Evolutionary conservation across 2,113 vertebrate species (phyloP), one percentile per base, ranked within the genome.

Genomic region (Scalopus aquaticus): DNA sequence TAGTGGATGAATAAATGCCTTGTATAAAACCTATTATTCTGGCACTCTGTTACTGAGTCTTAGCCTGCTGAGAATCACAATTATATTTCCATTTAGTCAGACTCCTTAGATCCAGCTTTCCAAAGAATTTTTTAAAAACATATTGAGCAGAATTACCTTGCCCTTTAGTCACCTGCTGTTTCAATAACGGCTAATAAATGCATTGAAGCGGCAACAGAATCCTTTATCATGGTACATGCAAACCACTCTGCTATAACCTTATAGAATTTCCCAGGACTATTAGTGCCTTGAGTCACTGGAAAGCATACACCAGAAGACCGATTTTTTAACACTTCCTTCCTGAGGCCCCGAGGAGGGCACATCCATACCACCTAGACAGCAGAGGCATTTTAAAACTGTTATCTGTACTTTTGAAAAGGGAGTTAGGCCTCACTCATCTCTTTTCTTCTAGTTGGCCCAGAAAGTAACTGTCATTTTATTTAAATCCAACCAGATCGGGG

Each of bases 31-130:
- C 62, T 73, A 87, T 84, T 94, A 91, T 87, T 93, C 49, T 93
- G 79, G 17, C 51, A 85, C 62, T 96, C 72, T 95, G 56, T 86
- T 87, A 70, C 37, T 42, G 65, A 72, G 30, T 94, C 58, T 94
- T 73, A 88, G 83, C 35, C 91, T 96, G 54, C 74, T 93, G 90
- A 96, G 91, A 90, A 78, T 95, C 88, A 89, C 65, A 96, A 46
- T 84, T 65, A 76, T 62, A 80, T 77, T 88, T 95, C 84, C 74
- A 58, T 56, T 39, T 32, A 89, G 44, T 37, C 56, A 89, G 56
- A 20, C 60, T 81, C 69, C 74, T 93, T 84, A 76, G 35, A 69
- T 46, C 20, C 60, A 88, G 10, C 37, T 91, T 95, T 62, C 79
- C 67, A 81, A 78, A 94, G 6, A 26, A 79, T 80, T 95, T 87